Conservation (phyloP, 2,888 invertebrate species). For the Venustoraphidia nigricollis region DNA sequence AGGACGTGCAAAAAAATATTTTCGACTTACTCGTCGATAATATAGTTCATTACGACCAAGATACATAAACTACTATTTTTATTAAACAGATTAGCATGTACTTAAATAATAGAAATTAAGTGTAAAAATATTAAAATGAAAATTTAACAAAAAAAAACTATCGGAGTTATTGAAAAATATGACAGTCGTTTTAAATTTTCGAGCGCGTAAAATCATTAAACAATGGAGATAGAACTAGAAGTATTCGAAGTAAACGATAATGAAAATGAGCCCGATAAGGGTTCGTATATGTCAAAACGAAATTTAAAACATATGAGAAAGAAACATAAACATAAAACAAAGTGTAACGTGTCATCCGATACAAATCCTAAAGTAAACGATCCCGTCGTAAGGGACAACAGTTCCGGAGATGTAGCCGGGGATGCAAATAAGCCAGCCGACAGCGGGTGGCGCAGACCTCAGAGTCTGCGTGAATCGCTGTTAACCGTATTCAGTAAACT, state of each 20-base stretch:
- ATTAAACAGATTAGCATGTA: too few species aligned
- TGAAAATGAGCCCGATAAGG: constrained; percentile 18
- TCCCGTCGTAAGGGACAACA: constrained; percentile 2
- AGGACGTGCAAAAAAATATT: too few species aligned
- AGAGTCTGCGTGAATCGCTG: constrained; percentile 44
- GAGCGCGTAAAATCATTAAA: too few species aligned
- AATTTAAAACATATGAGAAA: constrained; percentile 26
- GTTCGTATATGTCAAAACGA: constrained; percentile 18
- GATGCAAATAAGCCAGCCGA: not conserved
- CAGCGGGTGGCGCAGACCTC: constrained; percentile 24
- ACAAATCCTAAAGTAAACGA: constrained; percentile 8
- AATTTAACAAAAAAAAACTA: too few species aligned
- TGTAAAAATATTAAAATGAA: too few species aligned
- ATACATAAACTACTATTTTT: too few species aligned
- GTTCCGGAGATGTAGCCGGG: not conserved
- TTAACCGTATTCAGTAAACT: constrained; percentile 47
- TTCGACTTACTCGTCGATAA: too few species aligned
- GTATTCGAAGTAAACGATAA: constrained; percentile 31
- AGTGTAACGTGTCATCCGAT: not conserved
- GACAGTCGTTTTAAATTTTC: too few species aligned
- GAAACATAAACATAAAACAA: constrained; percentile 27
- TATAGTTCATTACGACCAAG: too few species aligned
- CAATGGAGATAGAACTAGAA: constrained; percentile 34
- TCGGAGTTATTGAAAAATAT: too few species aligned
- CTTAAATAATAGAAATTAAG: too few species aligned